Percentiles rank a stretch among this genome's conserved stretches.
These are phyloP conservation scores for Ochropleura leucogaster DNA, from an alignment of 2,888 invertebrate species.

Conservation along the genomic window DNA sequence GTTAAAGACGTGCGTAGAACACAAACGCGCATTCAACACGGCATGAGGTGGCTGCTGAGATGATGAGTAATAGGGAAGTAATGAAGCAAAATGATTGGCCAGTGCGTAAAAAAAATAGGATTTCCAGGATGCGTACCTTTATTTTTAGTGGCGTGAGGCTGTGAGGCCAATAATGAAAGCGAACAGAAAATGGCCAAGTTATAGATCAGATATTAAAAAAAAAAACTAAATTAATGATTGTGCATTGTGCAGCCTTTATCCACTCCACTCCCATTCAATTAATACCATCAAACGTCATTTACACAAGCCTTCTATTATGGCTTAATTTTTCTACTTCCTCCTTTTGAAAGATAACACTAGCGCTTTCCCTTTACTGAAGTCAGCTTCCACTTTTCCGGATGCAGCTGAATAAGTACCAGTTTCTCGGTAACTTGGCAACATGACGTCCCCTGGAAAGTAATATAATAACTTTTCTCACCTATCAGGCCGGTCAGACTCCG, in stretches of 20 bases:
- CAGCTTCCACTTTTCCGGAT: neutral
- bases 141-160: neutral
- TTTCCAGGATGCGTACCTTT: slow-evolving; percentile 15
- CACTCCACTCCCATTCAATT: neutral
- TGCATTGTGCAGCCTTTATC: neutral
- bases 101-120: neutral
- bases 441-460: no score
- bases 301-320: neutral
- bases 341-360: neutral
- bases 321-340: neutral
- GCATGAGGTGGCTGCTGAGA: no score
- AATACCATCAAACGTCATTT: neutral
- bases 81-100: neutral
- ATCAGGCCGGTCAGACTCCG: slow-evolving; percentile 95
- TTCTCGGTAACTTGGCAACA: no score
- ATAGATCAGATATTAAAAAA: neutral
- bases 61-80: no score
- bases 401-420: neutral
- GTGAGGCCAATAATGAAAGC: neutral
- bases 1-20: no score
- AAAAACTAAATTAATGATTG: neutral
- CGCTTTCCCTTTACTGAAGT: neutral
- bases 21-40: no score
- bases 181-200: neutral
- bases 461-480: slow-evolving; percentile 85